A percentile compares a stretch with the other conserved stretches of the same genome.
Conservation (phyloP, 1,140 invertebrate species). For the Berghia stephanieae region DNA sequence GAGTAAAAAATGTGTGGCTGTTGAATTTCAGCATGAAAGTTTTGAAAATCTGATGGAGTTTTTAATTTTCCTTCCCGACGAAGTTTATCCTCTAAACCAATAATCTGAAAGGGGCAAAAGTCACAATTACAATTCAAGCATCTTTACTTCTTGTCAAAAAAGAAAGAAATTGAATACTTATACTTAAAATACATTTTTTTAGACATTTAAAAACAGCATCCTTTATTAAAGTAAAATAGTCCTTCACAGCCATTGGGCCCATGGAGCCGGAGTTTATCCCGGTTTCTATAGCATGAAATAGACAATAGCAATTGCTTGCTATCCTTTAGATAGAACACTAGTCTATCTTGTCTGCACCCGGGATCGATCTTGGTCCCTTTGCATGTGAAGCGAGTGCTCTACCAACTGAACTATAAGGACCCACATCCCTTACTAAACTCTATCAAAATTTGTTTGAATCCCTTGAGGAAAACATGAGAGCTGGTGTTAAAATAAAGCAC, state of each 20-base stretch:
- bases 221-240: not conserved
- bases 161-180: not conserved
- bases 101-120: constrained; percentile 41
- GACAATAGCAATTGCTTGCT: too few species aligned
- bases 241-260: not conserved
- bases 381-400: too few species aligned
- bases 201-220: not conserved
- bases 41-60: constrained; percentile 47
- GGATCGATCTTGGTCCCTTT: too few species aligned
- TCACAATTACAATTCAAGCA: not conserved
- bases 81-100: constrained; percentile 52
- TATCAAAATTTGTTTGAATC: too few species aligned
- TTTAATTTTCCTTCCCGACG: constrained; percentile 54
- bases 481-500: too few species aligned
- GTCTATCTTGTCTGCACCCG: too few species aligned
- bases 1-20: constrained; percentile 51
- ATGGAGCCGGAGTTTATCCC: too few species aligned
- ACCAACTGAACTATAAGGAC: too few species aligned
- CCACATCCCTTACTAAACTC: too few species aligned
- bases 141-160: not conserved
- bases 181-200: not conserved
- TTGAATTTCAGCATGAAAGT: constrained; percentile 49
- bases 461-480: too few species aligned
- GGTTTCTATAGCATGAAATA: too few species aligned
- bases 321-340: too few species aligned